Base-by-base conservation (phyloP, 2,113 vertebrate genomes). In the Egretta garzetta region DNA sequence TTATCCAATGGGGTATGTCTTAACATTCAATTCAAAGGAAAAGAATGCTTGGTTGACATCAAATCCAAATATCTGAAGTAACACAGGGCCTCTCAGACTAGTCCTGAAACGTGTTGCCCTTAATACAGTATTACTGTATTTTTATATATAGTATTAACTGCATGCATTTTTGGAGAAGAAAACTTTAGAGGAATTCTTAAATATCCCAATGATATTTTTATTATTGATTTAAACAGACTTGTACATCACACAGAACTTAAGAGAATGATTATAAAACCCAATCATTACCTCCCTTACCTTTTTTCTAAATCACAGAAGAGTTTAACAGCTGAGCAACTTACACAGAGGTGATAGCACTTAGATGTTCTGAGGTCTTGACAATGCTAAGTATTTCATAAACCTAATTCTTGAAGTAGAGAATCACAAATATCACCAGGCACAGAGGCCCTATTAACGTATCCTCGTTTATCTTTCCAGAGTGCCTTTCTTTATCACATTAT, bases 191-290 rank as follows among this genome's bases (percentile, higher is more conserved):
- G 12, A 76, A 70, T 60, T 39, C 50, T 95, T 83, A 95, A 88
- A 76, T 94, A 95, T 86, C 37, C 28, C 91, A 96, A 88, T 70
- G 30, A 70, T 76, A 70, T 28, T 93, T 95, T 96, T 97, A 96
- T 96, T 97, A 52, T 90, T 96, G 12, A 76, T 90, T 95, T 70
- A 80, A 93, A 90, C 58, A 95, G 50, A 90, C 63, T 88, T 86
- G 32, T 86, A 96, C 96, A 97, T 83, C 67, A 92, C 80, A 90
- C 37, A 86, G 58, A 93, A 67, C 62, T 90, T 77, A 92, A 92
- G 2, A 73, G 86, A 59, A 86, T 86, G 50, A 88, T 92, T 86
- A 93, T 90, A 96, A 94, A 95, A 97, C 83, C 8, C 58, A 73
- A 45, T 50, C 63, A 62, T 75, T 90, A 93, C 6, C 90, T 56